Evolutionary conservation across 2,113 vertebrate species (phyloP).

Genomic region (human (Homo sapiens)): GRCh38 chr11:108194001-108194500

Average conservation of each 20-base stretch:
- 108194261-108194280: not conserved
- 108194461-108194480: not conserved
- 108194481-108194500: not conserved
- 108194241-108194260: not conserved
- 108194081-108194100: not conserved
- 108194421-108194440: not conserved
- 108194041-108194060: conserved; percentile 10
- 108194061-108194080: not conserved
- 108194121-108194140: not conserved
- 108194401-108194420: not conserved
- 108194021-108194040: conserved; percentile 39
- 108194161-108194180: not conserved
- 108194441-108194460: not conserved
- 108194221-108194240: not conserved
- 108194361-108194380: not conserved
- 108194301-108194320: not conserved
- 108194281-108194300: not conserved
- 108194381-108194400: not conserved
- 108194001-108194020: conserved; percentile 98
- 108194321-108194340: not conserved
- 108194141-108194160: not conserved
- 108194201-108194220: not conserved
- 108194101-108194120: not conserved
- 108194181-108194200: not conserved
- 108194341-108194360: not conserved